Base-by-base conservation (phyloP, 2,113 vertebrate genomes). In the Pelobates fuscus region DNA sequence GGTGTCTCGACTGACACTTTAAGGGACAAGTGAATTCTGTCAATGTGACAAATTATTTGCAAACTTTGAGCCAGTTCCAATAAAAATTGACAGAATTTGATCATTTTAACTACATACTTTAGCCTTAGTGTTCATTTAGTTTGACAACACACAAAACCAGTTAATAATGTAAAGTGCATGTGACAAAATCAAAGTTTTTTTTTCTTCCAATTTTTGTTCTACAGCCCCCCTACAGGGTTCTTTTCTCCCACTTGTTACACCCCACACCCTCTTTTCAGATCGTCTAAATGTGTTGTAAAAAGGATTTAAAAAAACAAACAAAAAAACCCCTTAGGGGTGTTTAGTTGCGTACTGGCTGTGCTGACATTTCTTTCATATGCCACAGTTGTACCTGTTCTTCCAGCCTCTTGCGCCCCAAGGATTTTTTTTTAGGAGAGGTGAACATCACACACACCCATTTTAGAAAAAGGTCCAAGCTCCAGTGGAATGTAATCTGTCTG, bases 301-400 rank as follows among this genome's bases (percentile, higher is more conserved):
- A 37, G 41, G 41, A 71, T 60, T 71, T 71, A 46, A 29, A 61
- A 49, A 71, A 29, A 25, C 55, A 71, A 61, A 61, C 61, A 46
- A 29, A 61, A 49, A 71, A 29, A 25, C 55, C 65, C 72, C 72
- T 20, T 37, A 59, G 64, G 73, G 64, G 65, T 60, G 26, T 52
- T 23, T 11, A 46, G 72, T 67, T 68, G 61, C 55, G 61, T 26
- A 24, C 57, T 77, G 64, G 64, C 73, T 61, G 57, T 27, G 30
- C 18, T 29, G 64, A 77, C 55, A 68, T 49, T 29, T 60, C 25
- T 32, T 61, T 68, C 26, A 68, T 25, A 49, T 77, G 55, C 26
- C 65, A 60, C 64, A 18, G 65, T 24, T 68, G 26, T 77, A 77
- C 73, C 73, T 77, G 73, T 77, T 77, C 73, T 77, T 68, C 73